Evolutionary conservation across 2,888 invertebrate genomes (phyloP).

Genomic region (Venustoraphidia nigricollis): DNA sequence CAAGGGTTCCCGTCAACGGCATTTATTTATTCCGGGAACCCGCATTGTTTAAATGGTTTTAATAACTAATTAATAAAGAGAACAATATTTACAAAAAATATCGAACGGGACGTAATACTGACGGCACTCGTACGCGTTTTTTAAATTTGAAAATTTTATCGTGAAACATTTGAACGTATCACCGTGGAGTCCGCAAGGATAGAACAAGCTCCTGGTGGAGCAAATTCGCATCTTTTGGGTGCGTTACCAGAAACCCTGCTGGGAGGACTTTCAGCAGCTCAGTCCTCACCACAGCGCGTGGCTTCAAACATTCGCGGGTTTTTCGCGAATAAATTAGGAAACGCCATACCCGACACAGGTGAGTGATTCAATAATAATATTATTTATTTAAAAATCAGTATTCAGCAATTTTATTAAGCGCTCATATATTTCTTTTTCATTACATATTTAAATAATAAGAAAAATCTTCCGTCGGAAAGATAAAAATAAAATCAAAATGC

Average conservation of each 20-base stretch:
- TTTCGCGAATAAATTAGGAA: slow-evolving; percentile 50
- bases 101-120: not conserved
- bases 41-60: not conserved
- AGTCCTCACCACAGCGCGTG: slow-evolving; percentile 44
- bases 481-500: too few species aligned
- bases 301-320: slow-evolving; percentile 60
- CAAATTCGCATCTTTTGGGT: slow-evolving; percentile 34
- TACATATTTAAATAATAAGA: too few species aligned
- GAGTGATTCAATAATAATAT: slow-evolving; percentile 18
- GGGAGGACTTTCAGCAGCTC: slow-evolving; percentile 35
- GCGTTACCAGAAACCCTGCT: slow-evolving; percentile 51
- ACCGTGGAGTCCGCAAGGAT: slow-evolving; percentile 26
- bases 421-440: too few species aligned
- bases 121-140: too few species aligned
- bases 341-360: slow-evolving; percentile 61
- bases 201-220: slow-evolving; percentile 24
- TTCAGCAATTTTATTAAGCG: too few species aligned
- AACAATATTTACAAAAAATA: not conserved
- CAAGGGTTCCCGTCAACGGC: slow-evolving; percentile 3
- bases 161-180: slow-evolving; percentile 6
- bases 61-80: not conserved
- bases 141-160: too few species aligned
- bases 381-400: too few species aligned
- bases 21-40: slow-evolving; percentile 2
- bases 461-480: too few species aligned